Percentiles rank a stretch among this genome's conserved stretches.
phyloP scores from a whole-genome alignment of 2,113 vertebrate species.

The Brienomyrus longianalis region DNA sequence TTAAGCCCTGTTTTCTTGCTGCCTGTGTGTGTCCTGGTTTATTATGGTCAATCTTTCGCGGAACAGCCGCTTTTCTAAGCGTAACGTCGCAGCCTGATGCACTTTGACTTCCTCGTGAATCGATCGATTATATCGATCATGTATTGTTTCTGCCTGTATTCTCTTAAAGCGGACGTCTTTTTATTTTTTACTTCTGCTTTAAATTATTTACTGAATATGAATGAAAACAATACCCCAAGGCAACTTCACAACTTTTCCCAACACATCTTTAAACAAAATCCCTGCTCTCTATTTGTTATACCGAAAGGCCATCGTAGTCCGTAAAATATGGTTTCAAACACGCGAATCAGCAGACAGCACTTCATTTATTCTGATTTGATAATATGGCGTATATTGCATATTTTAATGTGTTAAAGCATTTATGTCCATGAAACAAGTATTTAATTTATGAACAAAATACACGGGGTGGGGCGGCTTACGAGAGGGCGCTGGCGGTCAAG shows the following conservation, averaged over 20 bases:
- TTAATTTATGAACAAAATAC: neutral
- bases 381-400: neutral
- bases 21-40: neutral
- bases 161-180: neutral
- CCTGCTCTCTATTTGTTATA: neutral
- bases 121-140: slow-evolving; percentile 21
- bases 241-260: neutral
- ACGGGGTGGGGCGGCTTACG: neutral
- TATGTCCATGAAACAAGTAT: neutral
- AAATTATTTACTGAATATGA: neutral
- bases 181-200: neutral
- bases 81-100: neutral
- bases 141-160: slow-evolving; percentile 17
- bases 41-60: neutral
- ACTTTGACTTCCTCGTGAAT: slow-evolving; percentile 2
- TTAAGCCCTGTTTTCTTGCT: neutral
- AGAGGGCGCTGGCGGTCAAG: too few relatives aligned
- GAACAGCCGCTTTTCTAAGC: neutral
- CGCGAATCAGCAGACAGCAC: neutral
- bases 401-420: neutral
- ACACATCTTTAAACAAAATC: neutral
- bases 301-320: neutral
- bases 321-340: neutral
- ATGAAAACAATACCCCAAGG: neutral
- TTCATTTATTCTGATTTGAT: neutral